A percentile compares a stretch with the other conserved stretches of the same genome.
Conservation (phyloP, 2,888 invertebrate genomes). For the Deroplatys truncata region DNA sequence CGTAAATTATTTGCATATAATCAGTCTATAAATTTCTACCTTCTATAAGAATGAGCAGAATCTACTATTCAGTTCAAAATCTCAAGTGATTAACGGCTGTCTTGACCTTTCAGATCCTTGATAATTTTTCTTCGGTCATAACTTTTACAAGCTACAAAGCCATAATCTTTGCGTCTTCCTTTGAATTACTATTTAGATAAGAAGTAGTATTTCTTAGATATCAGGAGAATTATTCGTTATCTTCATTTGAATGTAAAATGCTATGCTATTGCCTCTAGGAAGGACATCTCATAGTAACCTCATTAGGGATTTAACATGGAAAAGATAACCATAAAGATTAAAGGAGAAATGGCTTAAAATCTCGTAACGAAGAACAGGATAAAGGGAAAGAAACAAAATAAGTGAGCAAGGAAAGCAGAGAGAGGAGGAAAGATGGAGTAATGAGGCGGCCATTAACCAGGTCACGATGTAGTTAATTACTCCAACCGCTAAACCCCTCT, state of each 20-base stretch:
- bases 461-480: background rate
- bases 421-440: background rate
- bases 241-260: background rate
- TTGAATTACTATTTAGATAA: too few relatives aligned
- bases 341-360: background rate
- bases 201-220: background rate
- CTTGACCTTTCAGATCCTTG: too few relatives aligned
- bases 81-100: too few relatives aligned
- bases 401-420: background rate
- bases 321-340: background rate
- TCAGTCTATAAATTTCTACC: too few relatives aligned
- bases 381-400: background rate
- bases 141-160: too few relatives aligned
- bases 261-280: background rate
- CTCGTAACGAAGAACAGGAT: background rate
- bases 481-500: background rate
- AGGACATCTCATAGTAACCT: background rate
- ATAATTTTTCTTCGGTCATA: too few relatives aligned
- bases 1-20: too few relatives aligned
- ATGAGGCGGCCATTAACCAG: background rate
- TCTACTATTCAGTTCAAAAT: too few relatives aligned
- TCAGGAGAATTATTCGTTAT: background rate
- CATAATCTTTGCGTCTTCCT: too few relatives aligned
- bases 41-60: too few relatives aligned
- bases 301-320: background rate